Base-by-base conservation (phyloP, 2,888 invertebrate species). In the Lochmaea capreae region DNA sequence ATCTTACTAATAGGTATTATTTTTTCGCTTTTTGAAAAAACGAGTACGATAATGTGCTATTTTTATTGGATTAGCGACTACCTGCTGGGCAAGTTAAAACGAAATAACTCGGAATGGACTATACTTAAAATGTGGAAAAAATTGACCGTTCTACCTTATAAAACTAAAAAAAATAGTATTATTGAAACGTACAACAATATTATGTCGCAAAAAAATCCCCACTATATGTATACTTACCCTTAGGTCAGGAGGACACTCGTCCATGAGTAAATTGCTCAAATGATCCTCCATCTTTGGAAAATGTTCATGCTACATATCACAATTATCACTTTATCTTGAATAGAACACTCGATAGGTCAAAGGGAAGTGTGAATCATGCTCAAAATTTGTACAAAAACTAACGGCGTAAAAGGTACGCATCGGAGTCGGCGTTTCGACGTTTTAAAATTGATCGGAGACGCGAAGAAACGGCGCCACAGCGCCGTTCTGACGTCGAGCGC, bases 211-310 rank as follows among this genome's bases (percentile, higher is more conserved):
- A 9, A 39, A 39, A 39, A 39, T 39, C 9, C 33, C 8, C 33
- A 39, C 9, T 39, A 8, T 8, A 39, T 39, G 33, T 39, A 54
- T 16, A 54, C 79, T 79, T 82, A 85, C 86, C 85, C 83, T 80
- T 46, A 85, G 79, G 79, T 85, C 85, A 73, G 85, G 85, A 61
- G 85, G 85, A 81, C 84, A 83, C 74, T 85, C 85, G 79, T 86
- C 84, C 83, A 86, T 85, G 70, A 86, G 79, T 66, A 85, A 78
- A 73, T 84, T 81, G 72, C 77, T 78, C 72, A 79, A 83, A 78
- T 83, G 83, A 79, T 84, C 82, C 83, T 84, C 83, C 85, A 84
- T 85, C 74, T 22, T 61, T 65, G 11, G 46, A 14, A 22, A 42
- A 11, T 16, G 11, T 16, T 42, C 49, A 18, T 43, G 52, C 59